phyloP scores from a whole-genome alignment of 2,113 vertebrate species.

The Pardalotus punctatus region DNA sequence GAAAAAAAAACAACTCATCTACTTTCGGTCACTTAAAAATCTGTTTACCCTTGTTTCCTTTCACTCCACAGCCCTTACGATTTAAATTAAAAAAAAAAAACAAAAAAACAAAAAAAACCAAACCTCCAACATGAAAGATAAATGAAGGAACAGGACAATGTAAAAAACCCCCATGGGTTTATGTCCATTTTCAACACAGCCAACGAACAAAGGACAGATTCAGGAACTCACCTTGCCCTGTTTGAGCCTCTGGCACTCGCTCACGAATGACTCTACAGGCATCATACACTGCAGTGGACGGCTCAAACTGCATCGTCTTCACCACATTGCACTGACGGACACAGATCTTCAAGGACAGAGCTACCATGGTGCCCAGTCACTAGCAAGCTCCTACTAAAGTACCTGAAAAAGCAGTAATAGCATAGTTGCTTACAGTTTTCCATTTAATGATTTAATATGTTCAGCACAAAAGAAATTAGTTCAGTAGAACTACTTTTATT shows the following conservation, averaged over 20 bases:
- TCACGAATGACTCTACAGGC: constrained; percentile 94
- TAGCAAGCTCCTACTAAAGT: constrained; percentile 22
- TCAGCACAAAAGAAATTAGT: background rate
- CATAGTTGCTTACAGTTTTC: background rate
- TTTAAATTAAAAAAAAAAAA: background rate
- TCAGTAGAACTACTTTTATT: background rate
- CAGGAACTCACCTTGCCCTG: constrained; percentile 84
- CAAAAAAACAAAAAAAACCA: background rate
- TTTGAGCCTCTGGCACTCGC: constrained; percentile 92
- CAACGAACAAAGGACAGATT: background rate
- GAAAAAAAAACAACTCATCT: background rate
- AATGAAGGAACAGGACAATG: background rate
- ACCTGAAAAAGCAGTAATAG: constrained; percentile 47
- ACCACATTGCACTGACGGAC: constrained; percentile 98
- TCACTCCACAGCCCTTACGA: background rate
- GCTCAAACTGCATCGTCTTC: constrained; percentile 99
- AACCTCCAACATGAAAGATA: background rate
- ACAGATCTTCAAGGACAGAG: constrained; percentile 97
- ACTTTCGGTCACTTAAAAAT: background rate
- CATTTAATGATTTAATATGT: background rate
- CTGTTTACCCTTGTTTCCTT: background rate
- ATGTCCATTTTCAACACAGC: background rate
- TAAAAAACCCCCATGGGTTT: accelerated
- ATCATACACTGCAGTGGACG: constrained; percentile 92
- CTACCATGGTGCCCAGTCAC: constrained; percentile 85